A percentile compares a stretch with the other conserved stretches of the same genome.
Evolutionary conservation across 2,888 invertebrate genomes (phyloP).

Genomic region (Apotomis betuletana): DNA sequence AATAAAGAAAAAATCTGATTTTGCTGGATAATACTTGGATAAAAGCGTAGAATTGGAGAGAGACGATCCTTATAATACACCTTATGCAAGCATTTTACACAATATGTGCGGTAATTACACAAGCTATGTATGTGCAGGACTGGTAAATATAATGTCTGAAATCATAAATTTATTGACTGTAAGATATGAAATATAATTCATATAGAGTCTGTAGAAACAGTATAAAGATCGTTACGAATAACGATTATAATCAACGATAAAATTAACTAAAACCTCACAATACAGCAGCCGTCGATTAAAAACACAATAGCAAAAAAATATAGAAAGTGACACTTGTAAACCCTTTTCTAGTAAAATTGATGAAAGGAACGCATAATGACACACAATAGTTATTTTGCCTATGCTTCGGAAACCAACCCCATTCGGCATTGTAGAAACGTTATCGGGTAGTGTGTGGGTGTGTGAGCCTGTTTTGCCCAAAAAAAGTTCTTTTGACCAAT

Average conservation of each 20-base stretch:
- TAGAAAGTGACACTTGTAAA: constrained; percentile 79
- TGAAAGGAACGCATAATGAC: constrained; percentile 78
- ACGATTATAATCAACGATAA: constrained; percentile 10
- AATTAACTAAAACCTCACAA: constrained; percentile 15
- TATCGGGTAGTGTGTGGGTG: constrained; percentile 77
- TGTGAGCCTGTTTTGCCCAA: constrained; percentile 71
- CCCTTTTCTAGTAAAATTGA: constrained; percentile 79
- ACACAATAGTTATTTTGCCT: constrained; percentile 80
- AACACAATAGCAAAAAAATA: constrained; percentile 49
- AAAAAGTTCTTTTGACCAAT: constrained; percentile 80
- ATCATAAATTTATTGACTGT: not conserved
- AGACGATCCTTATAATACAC: not conserved
- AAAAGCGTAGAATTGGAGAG: constrained; percentile 25
- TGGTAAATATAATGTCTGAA: no score
- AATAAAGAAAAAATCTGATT: constrained; percentile 69
- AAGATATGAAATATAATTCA: not conserved
- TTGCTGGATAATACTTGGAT: constrained; percentile 55
- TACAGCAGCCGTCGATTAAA: constrained; percentile 44
- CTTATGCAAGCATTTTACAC: not conserved
- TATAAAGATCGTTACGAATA: not conserved
- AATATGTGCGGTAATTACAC: no score
- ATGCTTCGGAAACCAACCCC: constrained; percentile 66
- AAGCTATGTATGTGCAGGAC: no score
- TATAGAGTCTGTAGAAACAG: not conserved
- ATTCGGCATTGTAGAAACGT: constrained; percentile 73